Conservation (phyloP, 2,888 invertebrate species). For the Atethmia centrago region DNA sequence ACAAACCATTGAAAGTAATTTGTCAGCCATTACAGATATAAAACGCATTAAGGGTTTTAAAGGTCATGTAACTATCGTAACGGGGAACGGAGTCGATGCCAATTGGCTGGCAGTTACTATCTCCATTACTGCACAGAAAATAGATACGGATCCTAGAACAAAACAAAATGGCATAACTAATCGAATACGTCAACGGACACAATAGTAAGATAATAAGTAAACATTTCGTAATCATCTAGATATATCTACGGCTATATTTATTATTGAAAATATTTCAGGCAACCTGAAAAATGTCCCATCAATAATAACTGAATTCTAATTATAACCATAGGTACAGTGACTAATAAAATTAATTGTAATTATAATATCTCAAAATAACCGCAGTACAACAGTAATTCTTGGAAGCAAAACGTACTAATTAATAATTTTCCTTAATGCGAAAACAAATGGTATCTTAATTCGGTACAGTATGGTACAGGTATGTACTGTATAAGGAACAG, state of each 20-base stretch:
- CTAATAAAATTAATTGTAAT: slow-evolving; percentile 3
- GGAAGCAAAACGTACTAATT: slow-evolving; percentile 5
- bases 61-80: slow-evolving; percentile 49
- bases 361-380: slow-evolving; percentile 24
- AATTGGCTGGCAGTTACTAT: slow-evolving; percentile 47
- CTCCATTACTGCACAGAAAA: slow-evolving; percentile 45
- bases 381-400: slow-evolving; percentile 7
- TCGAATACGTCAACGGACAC: slow-evolving; percentile 1
- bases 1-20: slow-evolving; percentile 44
- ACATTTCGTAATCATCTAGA: not conserved
- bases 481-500: slow-evolving; percentile 5
- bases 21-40: slow-evolving; percentile 41
- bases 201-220: not conserved
- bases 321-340: not conserved
- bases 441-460: slow-evolving; percentile 26
- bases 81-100: slow-evolving; percentile 43
- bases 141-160: slow-evolving; percentile 34
- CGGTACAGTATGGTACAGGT: no score
- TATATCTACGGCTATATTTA: not conserved
- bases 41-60: slow-evolving; percentile 51
- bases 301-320: not conserved
- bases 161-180: slow-evolving; percentile 18
- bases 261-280: not conserved
- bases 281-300: not conserved
- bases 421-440: slow-evolving; percentile 41